Conservation (phyloP, 2,888 invertebrate genomes). For the Nomada flava region DNA sequence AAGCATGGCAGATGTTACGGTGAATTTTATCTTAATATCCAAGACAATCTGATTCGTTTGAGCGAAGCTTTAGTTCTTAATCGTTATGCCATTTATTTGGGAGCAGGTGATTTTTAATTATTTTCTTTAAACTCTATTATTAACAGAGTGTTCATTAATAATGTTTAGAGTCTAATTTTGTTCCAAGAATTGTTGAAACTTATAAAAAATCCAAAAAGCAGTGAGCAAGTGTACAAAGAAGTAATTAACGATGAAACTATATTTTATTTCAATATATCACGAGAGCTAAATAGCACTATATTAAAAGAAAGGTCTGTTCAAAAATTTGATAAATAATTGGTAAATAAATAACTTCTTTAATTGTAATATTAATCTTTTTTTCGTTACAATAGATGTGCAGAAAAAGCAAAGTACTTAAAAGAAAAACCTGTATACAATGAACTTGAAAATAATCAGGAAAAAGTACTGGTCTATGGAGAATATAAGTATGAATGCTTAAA, state of each 20-base stretch:
- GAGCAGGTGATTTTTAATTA: constrained; percentile 56
- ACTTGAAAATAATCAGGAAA: constrained; percentile 45
- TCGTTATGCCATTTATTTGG: constrained; percentile 71
- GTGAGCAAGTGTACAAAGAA: constrained; percentile 16
- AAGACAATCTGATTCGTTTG: constrained; percentile 70
- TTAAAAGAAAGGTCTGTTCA: constrained; percentile 32
- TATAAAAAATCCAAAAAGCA: constrained; percentile 12
- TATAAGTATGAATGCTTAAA: constrained; percentile 67
- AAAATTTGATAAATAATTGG: not conserved
- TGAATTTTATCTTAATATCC: constrained; percentile 77
- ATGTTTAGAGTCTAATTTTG: constrained; percentile 14
- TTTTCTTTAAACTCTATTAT: not conserved
- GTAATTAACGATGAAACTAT: constrained; percentile 10
- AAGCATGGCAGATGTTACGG: constrained; percentile 72
- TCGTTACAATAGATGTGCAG: not conserved
- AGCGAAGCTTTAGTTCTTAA: constrained; percentile 71
- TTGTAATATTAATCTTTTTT: not conserved
- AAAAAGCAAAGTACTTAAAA: constrained; percentile 4
- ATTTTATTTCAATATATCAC: constrained; percentile 16
- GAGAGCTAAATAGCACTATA: not conserved
- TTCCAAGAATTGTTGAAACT: constrained; percentile 9
- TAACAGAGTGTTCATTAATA: not conserved
- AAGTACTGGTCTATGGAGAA: constrained; percentile 74
- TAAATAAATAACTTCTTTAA: not conserved
- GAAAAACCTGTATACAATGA: not conserved